These are phyloP conservation scores for Heliconius congener DNA, from an alignment of 1,140 invertebrate species.

Conservation along the genomic window DNA sequence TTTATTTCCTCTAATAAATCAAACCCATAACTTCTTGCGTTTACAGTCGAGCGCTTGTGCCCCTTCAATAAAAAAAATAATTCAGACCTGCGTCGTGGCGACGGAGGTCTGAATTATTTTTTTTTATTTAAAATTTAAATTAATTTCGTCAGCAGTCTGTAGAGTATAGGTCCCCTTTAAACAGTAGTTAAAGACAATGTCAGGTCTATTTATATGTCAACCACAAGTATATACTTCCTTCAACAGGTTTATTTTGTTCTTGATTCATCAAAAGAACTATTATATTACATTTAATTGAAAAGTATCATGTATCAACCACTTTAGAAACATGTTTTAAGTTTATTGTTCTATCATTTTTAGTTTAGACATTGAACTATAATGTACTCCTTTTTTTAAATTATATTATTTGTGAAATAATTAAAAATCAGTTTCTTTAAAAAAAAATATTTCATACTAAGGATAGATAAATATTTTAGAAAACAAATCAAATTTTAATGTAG, in stretches of 20 bases:
- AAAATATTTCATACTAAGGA: no score
- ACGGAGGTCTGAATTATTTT: no score
- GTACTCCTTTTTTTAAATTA: constrained; percentile 37
- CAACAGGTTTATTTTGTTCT: constrained; percentile 37
- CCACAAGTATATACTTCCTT: constrained; percentile 27
- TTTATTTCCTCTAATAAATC: no score
- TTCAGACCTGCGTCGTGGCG: no score
- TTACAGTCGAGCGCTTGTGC: no score
- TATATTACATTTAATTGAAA: constrained; percentile 43
- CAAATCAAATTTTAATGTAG: no score
- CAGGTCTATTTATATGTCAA: constrained; percentile 27
- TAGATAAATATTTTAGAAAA: no score
- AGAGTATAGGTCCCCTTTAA: constrained; percentile 1
- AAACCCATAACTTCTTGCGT: no score
- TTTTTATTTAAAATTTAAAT: background rate
- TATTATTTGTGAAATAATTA: background rate
- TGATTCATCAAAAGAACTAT: constrained; percentile 41
- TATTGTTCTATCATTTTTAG: constrained; percentile 40
- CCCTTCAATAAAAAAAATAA: no score
- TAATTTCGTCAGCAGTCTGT: background rate
- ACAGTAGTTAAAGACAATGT: constrained; percentile 18
- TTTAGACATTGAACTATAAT: constrained; percentile 32
- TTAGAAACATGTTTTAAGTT: constrained; percentile 39
- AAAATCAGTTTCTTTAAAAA: background rate
- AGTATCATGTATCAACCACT: constrained; percentile 41